Conservation (phyloP, 2,113 vertebrate genomes). For the Oryzias curvinotus region DNA sequence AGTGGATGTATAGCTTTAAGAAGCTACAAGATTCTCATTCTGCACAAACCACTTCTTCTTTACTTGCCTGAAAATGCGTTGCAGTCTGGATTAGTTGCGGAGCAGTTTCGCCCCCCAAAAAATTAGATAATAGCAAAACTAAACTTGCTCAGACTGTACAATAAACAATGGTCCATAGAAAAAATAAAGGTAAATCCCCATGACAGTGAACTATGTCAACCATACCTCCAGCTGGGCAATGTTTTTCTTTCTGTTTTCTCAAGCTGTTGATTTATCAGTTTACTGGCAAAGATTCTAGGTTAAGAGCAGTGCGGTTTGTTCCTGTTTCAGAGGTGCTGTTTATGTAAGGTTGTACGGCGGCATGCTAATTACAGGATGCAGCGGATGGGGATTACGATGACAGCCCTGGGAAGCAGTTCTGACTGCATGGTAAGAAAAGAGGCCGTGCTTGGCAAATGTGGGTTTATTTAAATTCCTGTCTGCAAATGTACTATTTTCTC, state of each 20-base stretch:
- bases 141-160: conserved; percentile 32
- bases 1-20: too few species aligned
- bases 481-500: background rate
- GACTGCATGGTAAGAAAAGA: conserved; percentile 38
- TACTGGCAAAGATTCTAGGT: conserved; percentile 57
- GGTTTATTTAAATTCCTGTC: conserved; percentile 22
- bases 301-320: conserved; percentile 43
- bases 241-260: conserved; percentile 38
- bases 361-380: conserved; percentile 68
- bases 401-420: conserved; percentile 65
- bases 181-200: conserved; percentile 17
- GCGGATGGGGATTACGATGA: conserved; percentile 64
- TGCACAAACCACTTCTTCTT: background rate
- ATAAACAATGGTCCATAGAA: conserved; percentile 42
- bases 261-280: conserved; percentile 54
- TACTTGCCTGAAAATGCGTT: conserved; percentile 9
- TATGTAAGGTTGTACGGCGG: conserved; percentile 68
- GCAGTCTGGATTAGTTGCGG: background rate
- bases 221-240: conserved; percentile 26
- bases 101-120: conserved; percentile 25
- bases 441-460: conserved; percentile 29
- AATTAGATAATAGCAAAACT: conserved; percentile 28
- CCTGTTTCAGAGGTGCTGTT: conserved; percentile 67
- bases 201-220: conserved; percentile 30
- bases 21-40: background rate